A percentile compares a stretch with the other conserved stretches of the same genome.
phyloP scores from a whole-genome alignment of 2,888 invertebrate genomes.

The Ditula angustiorana region DNA sequence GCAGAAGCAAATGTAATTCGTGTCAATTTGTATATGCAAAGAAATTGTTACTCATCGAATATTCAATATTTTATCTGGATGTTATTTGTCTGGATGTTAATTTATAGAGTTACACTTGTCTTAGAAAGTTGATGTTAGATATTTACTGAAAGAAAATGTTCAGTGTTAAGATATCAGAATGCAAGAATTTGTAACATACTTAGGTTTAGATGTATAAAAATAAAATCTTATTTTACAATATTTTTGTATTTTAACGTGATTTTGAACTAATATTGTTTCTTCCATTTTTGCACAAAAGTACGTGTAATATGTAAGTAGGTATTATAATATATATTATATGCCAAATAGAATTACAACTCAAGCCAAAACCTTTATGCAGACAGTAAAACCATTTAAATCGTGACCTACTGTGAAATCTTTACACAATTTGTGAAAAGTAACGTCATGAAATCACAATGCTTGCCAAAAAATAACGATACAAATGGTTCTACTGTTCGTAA shows the following conservation, averaged over 20 bases:
- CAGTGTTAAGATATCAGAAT: conserved; percentile 22
- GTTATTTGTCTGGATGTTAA: conserved; percentile 16
- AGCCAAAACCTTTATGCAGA: background rate
- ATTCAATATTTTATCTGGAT: conserved; percentile 13
- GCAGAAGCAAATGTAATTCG: background rate
- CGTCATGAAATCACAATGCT: too few species aligned
- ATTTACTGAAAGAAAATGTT: conserved; percentile 26
- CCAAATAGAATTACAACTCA: background rate
- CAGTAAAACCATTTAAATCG: too few species aligned
- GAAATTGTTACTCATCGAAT: conserved; percentile 30
- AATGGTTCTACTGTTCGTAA: too few species aligned
- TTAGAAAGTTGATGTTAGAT: conserved; percentile 37
- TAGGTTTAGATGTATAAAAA: conserved; percentile 7
- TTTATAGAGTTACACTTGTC: conserved; percentile 27
- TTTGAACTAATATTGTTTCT: conserved; percentile 2
- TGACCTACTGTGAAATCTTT: too few species aligned
- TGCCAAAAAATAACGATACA: too few species aligned
- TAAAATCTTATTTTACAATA: background rate
- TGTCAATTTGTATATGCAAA: conserved; percentile 41
- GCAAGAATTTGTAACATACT: conserved; percentile 5
- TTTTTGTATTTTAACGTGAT: too few species aligned
- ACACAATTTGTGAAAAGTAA: too few species aligned
- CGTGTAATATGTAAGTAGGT: background rate
- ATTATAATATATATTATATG: background rate
- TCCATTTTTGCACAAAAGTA: conserved; percentile 16